These are phyloP conservation scores for Ailurus styani DNA, from an alignment of 2,113 vertebrate genomes.

Conservation along the genomic window DNA sequence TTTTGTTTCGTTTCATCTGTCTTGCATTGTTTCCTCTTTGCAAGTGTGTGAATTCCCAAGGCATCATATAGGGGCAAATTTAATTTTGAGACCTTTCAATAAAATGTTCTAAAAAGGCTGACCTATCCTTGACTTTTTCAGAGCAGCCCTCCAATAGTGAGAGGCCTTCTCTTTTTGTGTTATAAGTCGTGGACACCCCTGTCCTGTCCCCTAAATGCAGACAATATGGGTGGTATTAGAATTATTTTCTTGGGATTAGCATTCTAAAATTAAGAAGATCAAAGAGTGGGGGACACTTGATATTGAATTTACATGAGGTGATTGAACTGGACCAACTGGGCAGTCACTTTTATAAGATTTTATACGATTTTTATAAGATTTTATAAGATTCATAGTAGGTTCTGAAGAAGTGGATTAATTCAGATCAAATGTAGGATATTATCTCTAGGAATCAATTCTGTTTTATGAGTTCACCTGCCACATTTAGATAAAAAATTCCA, in stretches of 20 bases:
- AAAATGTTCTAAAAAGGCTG: background rate
- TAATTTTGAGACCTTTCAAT: background rate
- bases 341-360: background rate
- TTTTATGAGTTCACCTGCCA: background rate
- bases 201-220: background rate
- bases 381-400: background rate
- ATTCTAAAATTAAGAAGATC: background rate
- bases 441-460: background rate
- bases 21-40: background rate
- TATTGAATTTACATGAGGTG: background rate
- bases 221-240: background rate
- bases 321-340: background rate
- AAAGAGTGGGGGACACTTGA: background rate
- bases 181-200: background rate
- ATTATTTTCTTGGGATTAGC: slow-evolving; percentile 11
- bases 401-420: background rate
- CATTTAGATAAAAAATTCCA: background rate
- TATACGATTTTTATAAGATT: no score
- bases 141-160: background rate
- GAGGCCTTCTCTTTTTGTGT: background rate
- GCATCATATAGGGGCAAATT: background rate
- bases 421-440: background rate
- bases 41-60: background rate
- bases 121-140: background rate
- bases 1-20: background rate